phyloP scores from a whole-genome alignment of 2,888 invertebrate genomes.

The Sarcophaga variegata region DNA sequence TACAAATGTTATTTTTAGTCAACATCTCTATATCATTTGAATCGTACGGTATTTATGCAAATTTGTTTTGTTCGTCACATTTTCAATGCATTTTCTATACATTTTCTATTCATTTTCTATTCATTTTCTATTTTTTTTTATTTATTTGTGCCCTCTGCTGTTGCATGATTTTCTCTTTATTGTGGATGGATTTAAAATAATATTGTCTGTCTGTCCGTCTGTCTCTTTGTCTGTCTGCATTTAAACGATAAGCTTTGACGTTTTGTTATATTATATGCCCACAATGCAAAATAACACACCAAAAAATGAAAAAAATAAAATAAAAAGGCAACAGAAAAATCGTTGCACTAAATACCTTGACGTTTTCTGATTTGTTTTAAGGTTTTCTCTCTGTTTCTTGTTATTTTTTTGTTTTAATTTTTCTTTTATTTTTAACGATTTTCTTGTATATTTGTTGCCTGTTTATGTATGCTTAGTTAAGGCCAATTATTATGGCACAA shows the following conservation, averaged over 20 bases:
- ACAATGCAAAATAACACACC: conserved; percentile 13
- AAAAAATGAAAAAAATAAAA: conserved; percentile 1
- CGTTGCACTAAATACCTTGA: conserved; percentile 51
- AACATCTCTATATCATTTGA: conserved; percentile 50
- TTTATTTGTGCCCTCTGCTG: not conserved
- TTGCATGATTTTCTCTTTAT: conserved; percentile 35
- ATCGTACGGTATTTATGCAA: conserved; percentile 69
- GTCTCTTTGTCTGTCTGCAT: conserved; percentile 57
- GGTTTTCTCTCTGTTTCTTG: not conserved
- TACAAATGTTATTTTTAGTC: conserved; percentile 7
- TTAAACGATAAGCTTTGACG: conserved; percentile 70
- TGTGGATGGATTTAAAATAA: conserved; percentile 64
- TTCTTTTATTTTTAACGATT: conserved; percentile 23
- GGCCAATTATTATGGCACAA: conserved; percentile 33
- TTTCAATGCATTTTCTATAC: conserved; percentile 20
- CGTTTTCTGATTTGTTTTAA: not conserved
- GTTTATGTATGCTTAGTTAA: conserved; percentile 7
- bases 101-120: conserved; percentile 11
- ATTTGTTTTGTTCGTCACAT: conserved; percentile 59
- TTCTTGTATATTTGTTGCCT: conserved; percentile 21
- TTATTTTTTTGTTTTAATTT: conserved; percentile 7
- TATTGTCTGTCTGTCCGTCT: conserved; percentile 35
- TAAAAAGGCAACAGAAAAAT: conserved; percentile 18
- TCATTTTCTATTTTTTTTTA: not conserved
- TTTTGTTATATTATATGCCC: conserved; percentile 52